These are phyloP conservation scores for Pocillopora damicornis DNA, from an alignment of 64 coral and sea anemone species.

Conservation along the genomic window DNA sequence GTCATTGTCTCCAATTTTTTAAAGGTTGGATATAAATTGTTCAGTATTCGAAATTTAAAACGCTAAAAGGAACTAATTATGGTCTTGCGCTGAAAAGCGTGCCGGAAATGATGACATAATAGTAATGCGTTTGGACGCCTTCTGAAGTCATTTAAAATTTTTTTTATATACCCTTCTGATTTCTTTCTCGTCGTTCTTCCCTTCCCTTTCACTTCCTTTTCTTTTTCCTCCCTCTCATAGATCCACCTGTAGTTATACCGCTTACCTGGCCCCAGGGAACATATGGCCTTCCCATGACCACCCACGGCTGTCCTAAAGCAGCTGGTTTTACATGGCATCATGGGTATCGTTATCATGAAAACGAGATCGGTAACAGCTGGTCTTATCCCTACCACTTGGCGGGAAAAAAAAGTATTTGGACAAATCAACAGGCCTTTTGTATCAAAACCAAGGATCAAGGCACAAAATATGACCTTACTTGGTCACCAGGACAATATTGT, in stretches of 20 bases:
- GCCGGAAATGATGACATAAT: too few species aligned
- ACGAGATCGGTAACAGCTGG: constrained; percentile 35
- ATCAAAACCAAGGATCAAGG: constrained; percentile 39
- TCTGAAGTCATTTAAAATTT: too few species aligned
- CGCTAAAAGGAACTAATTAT: too few species aligned
- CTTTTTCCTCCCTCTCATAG: background rate
- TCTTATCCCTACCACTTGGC: constrained; percentile 33
- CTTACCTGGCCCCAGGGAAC: constrained; percentile 42
- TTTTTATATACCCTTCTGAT: too few species aligned
- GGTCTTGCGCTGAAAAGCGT: too few species aligned
- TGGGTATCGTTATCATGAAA: constrained; percentile 47
- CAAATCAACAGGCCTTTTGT: constrained; percentile 27
- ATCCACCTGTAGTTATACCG: constrained; percentile 33
- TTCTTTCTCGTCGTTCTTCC: too few species aligned
- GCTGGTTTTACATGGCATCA: constrained; percentile 30
- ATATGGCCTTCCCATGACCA: constrained; percentile 40
- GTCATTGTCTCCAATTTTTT: too few species aligned
- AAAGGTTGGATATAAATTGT: too few species aligned
- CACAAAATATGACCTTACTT: constrained; percentile 26
- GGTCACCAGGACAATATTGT: constrained; percentile 46
- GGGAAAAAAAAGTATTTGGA: constrained; percentile 6
- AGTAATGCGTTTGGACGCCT: too few species aligned
- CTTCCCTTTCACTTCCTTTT: background rate
- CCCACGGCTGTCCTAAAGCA: constrained; percentile 28
- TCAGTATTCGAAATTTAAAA: too few species aligned